phyloP scores from a whole-genome alignment of 2,113 vertebrate species.

The Neogale vison region DNA sequence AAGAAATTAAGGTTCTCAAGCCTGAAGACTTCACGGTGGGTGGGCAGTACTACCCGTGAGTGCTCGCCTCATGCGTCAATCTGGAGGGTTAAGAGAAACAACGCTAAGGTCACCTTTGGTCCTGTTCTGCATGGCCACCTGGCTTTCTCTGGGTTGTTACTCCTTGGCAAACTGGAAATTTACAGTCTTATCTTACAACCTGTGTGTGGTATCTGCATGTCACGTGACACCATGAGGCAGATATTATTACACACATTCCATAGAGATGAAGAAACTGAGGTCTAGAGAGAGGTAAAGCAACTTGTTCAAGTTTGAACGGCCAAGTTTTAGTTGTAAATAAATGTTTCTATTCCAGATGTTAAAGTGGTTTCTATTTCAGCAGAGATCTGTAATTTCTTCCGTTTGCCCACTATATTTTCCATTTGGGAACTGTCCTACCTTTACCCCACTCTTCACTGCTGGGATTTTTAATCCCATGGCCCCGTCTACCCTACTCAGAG shows the following conservation, averaged over 20 bases:
- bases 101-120: neutral
- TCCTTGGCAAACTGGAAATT: neutral
- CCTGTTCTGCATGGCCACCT: neutral
- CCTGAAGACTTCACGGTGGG: neutral
- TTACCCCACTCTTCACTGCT: neutral
- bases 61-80: neutral
- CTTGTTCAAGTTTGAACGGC: neutral
- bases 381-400: neutral
- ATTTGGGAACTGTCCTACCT: neutral
- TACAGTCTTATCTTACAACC: neutral
- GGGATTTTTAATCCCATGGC: neutral
- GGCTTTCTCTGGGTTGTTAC: neutral
- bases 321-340: neutral
- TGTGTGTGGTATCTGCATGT: neutral
- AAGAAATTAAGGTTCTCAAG: neutral
- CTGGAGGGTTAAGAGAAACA: neutral
- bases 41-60: neutral
- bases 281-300: neutral
- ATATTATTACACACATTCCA: neutral
- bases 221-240: neutral
- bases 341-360: neutral
- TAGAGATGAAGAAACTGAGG: neutral
- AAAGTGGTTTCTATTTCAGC: constrained; percentile 23
- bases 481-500: neutral
- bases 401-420: neutral